Percentiles rank a stretch among this genome's conserved stretches.
Conservation (phyloP, 2,797 vertebrate species). For the Ficedula albicollis region DNA sequence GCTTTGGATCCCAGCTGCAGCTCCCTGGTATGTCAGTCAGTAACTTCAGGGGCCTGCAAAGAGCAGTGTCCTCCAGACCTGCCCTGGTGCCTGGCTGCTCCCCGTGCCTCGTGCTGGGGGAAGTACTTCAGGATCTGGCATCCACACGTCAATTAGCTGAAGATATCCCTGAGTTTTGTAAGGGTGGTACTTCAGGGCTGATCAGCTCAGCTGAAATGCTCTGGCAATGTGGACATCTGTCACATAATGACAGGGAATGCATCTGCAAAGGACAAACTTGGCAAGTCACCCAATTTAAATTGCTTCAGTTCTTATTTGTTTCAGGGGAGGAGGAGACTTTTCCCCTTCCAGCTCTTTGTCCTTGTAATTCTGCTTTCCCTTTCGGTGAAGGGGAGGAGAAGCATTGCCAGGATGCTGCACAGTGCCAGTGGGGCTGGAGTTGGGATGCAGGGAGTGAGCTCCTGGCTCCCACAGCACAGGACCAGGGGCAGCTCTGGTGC, state of each 20-base stretch:
- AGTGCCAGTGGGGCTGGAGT: neutral
- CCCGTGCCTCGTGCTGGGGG: rapidly evolving
- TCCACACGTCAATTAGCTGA: neutral
- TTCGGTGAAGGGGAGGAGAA: neutral
- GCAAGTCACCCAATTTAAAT: constrained; percentile 11
- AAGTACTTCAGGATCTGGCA: neutral
- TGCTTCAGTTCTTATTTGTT: constrained; percentile 27
- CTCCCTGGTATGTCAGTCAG: neutral
- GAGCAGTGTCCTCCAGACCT: neutral
- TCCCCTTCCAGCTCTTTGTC: neutral
- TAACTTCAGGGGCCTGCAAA: neutral
- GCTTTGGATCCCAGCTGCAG: neutral
- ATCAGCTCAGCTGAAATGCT: neutral
- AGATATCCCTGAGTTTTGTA: neutral
- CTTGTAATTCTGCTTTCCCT: constrained; percentile 10
- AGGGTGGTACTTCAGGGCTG: neutral
- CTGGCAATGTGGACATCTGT: neutral
- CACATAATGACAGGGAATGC: neutral
- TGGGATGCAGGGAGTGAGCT: neutral
- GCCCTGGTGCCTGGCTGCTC: neutral
- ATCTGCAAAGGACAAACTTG: neutral
- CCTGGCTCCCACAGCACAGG: neutral
- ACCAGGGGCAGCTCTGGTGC: neutral
- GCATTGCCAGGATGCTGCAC: neutral
- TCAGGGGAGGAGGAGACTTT: neutral